phyloP scores from a whole-genome alignment of 2,888 invertebrate genomes.

The Chrysomela aeneicollis region DNA sequence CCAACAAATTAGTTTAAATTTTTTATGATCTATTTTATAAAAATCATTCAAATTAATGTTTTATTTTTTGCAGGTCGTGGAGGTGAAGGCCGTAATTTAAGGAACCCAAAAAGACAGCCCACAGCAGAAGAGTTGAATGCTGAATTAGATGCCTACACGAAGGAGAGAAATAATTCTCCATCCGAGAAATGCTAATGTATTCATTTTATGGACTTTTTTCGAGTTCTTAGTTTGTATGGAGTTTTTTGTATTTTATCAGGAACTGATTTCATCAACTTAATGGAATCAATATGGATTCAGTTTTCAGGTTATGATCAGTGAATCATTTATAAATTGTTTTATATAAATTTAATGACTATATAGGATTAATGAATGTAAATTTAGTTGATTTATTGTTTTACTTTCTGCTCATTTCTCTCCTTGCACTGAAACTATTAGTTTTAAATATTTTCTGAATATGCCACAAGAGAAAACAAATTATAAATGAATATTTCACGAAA shows the following conservation, averaged over 20 bases:
- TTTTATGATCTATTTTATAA: no score
- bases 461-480: no score
- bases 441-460: no score
- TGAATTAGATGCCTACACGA: no score
- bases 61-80: slow-evolving; percentile 41
- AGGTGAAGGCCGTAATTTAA: slow-evolving; percentile 61
- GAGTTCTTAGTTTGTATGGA: slow-evolving; percentile 26
- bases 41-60: no score
- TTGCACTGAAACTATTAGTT: no score
- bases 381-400: slow-evolving; percentile 21
- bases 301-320: slow-evolving; percentile 15
- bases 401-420: no score
- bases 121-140: slow-evolving; percentile 95
- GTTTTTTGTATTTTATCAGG: slow-evolving; percentile 12
- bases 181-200: no score
- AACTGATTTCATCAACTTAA: slow-evolving; percentile 7
- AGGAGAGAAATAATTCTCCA: no score
- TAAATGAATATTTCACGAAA: no score
- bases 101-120: slow-evolving; percentile 70
- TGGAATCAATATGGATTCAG: slow-evolving; percentile 15
- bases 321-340: slow-evolving; percentile 36
- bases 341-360: slow-evolving; percentile 43
- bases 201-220: slow-evolving; percentile 27
- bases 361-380: slow-evolving; percentile 42
- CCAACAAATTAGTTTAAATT: no score